These are phyloP conservation scores for Rhinatrema bivittatum DNA, from an alignment of 2,797 vertebrate species.

Conservation along the genomic window DNA sequence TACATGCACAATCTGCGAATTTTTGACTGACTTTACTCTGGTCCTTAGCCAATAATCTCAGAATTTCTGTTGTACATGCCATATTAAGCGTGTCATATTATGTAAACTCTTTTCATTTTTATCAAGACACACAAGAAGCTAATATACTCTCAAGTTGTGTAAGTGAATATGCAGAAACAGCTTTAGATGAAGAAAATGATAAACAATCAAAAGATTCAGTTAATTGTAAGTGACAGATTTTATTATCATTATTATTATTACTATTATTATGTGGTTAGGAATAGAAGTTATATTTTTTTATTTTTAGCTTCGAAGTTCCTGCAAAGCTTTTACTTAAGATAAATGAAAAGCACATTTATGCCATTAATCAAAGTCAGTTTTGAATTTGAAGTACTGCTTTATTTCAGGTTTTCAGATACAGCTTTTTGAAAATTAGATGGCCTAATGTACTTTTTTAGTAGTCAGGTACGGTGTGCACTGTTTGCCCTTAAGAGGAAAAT, in stretches of 20 bases:
- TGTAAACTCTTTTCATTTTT: slow-evolving; percentile 6
- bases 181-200: slow-evolving; percentile 57
- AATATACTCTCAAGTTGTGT: slow-evolving; percentile 74
- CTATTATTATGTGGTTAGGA: background rate
- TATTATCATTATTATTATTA: no score
- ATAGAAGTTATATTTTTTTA: background rate
- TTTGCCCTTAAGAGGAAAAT: no score
- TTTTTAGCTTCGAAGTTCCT: background rate
- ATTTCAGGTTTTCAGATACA: no score
- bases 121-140: slow-evolving; percentile 82
- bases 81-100: no score
- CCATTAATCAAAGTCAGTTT: no score
- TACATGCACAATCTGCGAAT: background rate
- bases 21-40: background rate
- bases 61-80: no score
- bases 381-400: no score
- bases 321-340: no score
- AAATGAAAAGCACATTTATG: no score
- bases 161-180: slow-evolving; percentile 63
- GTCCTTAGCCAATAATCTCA: slow-evolving; percentile 9
- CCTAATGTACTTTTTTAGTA: no score
- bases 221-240: slow-evolving; percentile 56
- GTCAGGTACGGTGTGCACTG: no score
- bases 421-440: no score
- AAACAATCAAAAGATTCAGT: slow-evolving; percentile 57